phyloP scores from a whole-genome alignment of 2,113 vertebrate species.

The Ancistrus triradiatus region DNA sequence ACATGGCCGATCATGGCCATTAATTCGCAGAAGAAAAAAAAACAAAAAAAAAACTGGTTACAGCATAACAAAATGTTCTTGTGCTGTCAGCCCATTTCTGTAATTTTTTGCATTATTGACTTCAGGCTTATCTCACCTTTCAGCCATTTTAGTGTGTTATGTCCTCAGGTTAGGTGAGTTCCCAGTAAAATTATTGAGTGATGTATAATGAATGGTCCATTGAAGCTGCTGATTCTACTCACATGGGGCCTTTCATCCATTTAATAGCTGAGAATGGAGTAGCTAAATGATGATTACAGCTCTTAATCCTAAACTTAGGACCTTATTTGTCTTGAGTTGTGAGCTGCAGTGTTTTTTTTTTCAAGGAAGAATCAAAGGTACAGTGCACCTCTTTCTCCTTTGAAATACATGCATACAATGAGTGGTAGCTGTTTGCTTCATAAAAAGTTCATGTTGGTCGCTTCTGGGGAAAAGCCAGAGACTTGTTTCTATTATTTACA shows the following conservation, averaged over 20 bases:
- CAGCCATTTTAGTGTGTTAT: background rate
- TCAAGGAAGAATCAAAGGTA: background rate
- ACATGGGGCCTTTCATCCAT: background rate
- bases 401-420: too few relatives aligned
- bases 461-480: too few relatives aligned
- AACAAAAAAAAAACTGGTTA: too few relatives aligned
- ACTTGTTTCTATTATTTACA: too few relatives aligned
- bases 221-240: background rate
- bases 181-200: background rate
- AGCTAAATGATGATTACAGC: conserved; percentile 7
- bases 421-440: too few relatives aligned
- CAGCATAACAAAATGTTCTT: too few relatives aligned
- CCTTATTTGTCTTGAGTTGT: conserved; percentile 1
- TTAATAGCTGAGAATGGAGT: background rate
- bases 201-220: background rate
- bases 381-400: background rate
- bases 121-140: background rate
- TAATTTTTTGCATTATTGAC: background rate
- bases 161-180: background rate
- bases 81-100: background rate
- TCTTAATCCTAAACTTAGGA: background rate
- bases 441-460: too few relatives aligned
- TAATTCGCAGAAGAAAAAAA: too few relatives aligned
- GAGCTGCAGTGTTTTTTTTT: conserved; percentile 1
- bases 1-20: too few relatives aligned